Conservation (phyloP, 2,797 vertebrate genomes). For the Pipistrellus pipistrellus region DNA sequence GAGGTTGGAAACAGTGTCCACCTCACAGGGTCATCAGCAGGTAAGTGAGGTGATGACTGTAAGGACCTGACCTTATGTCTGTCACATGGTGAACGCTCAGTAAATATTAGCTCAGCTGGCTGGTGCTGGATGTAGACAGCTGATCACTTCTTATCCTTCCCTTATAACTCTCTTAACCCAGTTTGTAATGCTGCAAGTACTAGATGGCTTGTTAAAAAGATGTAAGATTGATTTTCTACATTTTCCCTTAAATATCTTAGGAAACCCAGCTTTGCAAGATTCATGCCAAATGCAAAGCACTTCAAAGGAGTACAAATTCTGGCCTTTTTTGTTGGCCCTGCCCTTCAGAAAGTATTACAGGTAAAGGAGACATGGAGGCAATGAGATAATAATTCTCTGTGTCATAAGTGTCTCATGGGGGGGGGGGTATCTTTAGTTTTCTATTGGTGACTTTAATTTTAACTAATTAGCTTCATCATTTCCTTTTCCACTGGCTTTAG, state of each 20-base stretch:
- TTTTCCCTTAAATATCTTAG: conserved; percentile 77
- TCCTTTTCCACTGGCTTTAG: not conserved
- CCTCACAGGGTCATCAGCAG: not conserved
- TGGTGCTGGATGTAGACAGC: not conserved
- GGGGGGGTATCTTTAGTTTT: not conserved
- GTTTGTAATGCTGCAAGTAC: not conserved
- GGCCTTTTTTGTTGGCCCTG: conserved; percentile 2
- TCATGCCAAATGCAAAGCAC: conserved; percentile 62
- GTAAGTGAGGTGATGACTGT: not conserved
- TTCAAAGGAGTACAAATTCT: conserved; percentile 66
- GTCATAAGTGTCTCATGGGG: not conserved
- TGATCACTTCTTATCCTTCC: not conserved
- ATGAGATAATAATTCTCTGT: not conserved
- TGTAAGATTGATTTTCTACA: conserved; percentile 71
- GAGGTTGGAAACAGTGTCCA: not conserved
- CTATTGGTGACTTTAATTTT: conserved; percentile 49
- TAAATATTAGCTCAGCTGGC: not conserved
- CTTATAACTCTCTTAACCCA: not conserved
- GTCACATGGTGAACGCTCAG: not conserved
- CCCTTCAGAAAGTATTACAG: conserved; percentile 44
- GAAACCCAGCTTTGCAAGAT: conserved; percentile 66
- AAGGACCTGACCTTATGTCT: not conserved
- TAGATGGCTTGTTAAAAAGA: conserved; percentile 64
- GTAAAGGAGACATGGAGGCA: not conserved
- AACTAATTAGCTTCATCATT: conserved; percentile 17